A percentile compares a stretch with the other conserved stretches of the same genome.
phyloP scores from a whole-genome alignment of 2,888 invertebrate species.

The Ethmia dodecea region DNA sequence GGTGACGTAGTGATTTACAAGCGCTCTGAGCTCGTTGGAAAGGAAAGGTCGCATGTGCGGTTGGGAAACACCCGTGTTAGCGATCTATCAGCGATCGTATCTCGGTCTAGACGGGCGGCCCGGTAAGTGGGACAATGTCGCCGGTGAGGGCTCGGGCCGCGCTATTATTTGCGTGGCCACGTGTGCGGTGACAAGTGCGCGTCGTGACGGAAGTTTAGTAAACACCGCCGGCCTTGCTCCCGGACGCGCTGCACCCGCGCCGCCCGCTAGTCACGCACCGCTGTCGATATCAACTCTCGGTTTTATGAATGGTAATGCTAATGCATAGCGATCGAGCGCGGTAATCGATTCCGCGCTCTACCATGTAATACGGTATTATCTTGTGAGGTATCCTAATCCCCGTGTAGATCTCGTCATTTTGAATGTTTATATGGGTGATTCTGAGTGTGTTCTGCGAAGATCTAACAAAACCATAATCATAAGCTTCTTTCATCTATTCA shows the following conservation, averaged over 20 bases:
- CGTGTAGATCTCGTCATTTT: too few species aligned
- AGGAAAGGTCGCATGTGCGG: conserved; percentile 23
- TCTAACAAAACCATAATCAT: too few species aligned
- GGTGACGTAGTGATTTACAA: neutral
- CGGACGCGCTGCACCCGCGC: conserved; percentile 37
- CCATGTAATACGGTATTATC: too few species aligned
- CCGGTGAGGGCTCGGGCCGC: conserved; percentile 61
- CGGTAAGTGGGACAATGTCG: conserved; percentile 66
- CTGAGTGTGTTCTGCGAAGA: too few species aligned
- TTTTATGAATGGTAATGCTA: conserved; percentile 55
- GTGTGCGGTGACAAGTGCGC: conserved; percentile 68
- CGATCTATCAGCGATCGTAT: conserved; percentile 54
- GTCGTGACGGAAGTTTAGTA: conserved; percentile 71
- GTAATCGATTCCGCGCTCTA: conserved; percentile 43
- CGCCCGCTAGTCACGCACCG: conserved; percentile 45
- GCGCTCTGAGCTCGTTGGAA: neutral
- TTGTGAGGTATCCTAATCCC: too few species aligned
- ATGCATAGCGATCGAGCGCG: conserved; percentile 47
- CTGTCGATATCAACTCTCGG: conserved; percentile 27
- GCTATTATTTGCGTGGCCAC: conserved; percentile 73
- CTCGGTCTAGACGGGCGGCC: conserved; percentile 58
- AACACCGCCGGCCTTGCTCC: conserved; percentile 71
- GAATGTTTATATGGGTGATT: too few species aligned
- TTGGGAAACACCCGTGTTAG: conserved; percentile 33
- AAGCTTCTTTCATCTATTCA: too few species aligned